Base-by-base conservation (phyloP, 2,113 vertebrate species). In the Merops nubicus region DNA sequence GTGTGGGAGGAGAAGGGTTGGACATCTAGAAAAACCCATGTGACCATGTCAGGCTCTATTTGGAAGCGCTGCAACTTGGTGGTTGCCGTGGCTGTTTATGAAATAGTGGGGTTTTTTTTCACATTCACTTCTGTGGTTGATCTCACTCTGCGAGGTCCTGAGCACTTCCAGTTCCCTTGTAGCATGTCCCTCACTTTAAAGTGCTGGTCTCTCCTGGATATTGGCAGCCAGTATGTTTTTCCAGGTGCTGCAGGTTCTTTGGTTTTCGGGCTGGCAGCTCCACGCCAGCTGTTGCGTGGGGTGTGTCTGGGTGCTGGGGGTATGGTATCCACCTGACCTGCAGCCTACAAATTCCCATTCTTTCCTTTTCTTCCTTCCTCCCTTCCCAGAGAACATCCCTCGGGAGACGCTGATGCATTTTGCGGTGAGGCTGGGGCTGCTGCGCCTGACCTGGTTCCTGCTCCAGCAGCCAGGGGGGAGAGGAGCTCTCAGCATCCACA, bases 321-420 rank as follows among this genome's bases (percentile, higher is more conserved):
- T 23, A 4, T 11, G 56, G 17, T 31, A 28, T 83, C 57, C 56
- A 47, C 80, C 40, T 79, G 34, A 75, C 38, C 56, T 4, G 0
- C 72, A 65, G n/a, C 63, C 56, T 90, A 25, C 57, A 29, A 19
- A 68, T 75, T 45, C 36, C 43, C 74, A 36, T 38, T 67, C 17
- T 65, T 38, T 85, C 48, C 60, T 43, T 59, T 31, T 29, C 51
- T 20, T 31, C 51, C 14, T 74, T 31, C 40, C 65, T 65, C 28
- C 28, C 34, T 63, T 84, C 45, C 38, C 97, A 99, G 99, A 98
- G 84, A 96, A 96, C 57, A 95, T 98, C 70, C 99, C 99, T 51
- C 99, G 98, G 89, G 99, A 99, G 89, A 99, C 99, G 0, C 91
- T 99, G 93, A 98, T 99, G 98, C 99, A 99, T 95, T 99, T 99